Base-by-base conservation (phyloP, 2,888 invertebrate species). In the Aelia acuminata region DNA sequence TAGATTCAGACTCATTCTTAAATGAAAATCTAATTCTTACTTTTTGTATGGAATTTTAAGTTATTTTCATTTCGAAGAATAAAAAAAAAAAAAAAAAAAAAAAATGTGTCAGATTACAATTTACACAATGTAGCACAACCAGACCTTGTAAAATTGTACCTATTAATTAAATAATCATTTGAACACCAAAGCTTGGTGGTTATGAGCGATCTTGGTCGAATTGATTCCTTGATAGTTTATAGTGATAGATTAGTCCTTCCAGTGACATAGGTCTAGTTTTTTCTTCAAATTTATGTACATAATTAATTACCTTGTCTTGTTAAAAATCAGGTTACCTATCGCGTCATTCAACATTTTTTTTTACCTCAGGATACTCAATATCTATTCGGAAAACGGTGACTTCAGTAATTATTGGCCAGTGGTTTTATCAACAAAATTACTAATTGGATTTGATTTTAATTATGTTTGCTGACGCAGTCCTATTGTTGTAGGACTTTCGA, bases 391-490 rank as follows among this genome's bases (percentile, higher is more conserved):
- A 70, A 2, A 35, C 35, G 7, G 31, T 70, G 63, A 70, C 63
- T 31, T 70, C 18, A 8, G 63, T 70, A 70, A 70, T 31, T 70
- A 35, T 70, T 35, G 4, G 31, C 15, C 31, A 10, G 31, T 63
- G 15, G 7, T 18, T 35, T 70, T 35, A 35, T 70, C 35, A 35
- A 70, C 31, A 63, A 63, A 63, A 3, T 63, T 26, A 31, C 31
- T 31, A 31, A 63, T 57, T 57, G n/a, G n/a, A 57, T 57, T 57
- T 57, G 31, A 57, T 70, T 70, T 70, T 31, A 70, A 70, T 31
- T 70, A 70, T 70, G 35, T 35, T 18, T 18, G 31, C 31, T 70
- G 63, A 70, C 63, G 63, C 35, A 70, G 31, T 35, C 5, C 20
- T 8, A 35, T 20, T 18, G 31, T 20, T 26, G 13, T 3, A 26